Conservation (phyloP, 2,888 invertebrate genomes). For the Malthinus flaveolus region DNA sequence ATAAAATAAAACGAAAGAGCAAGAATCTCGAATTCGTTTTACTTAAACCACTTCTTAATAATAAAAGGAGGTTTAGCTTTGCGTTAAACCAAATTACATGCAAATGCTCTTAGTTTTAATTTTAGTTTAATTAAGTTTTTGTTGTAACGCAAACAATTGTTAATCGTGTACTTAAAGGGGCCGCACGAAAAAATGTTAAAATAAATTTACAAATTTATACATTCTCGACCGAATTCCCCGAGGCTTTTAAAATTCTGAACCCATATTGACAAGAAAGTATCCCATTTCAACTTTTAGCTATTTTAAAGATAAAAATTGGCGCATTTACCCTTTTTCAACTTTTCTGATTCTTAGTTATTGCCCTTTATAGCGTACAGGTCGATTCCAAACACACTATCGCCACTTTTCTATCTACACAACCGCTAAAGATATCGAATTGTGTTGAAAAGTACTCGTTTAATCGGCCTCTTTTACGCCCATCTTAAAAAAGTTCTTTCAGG, state of each 20-base stretch:
- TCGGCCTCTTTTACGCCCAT: too few species aligned
- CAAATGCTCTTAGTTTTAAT: slow-evolving; percentile 7
- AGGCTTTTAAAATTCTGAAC: slow-evolving; percentile 15
- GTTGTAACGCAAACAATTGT: too few species aligned
- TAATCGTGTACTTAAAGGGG: too few species aligned
- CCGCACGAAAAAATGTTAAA: too few species aligned
- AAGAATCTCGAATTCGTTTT: slow-evolving; percentile 1
- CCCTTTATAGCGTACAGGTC: too few species aligned
- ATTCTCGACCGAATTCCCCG: slow-evolving; percentile 6
- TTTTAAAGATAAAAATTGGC: slow-evolving; percentile 14
- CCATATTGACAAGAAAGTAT: slow-evolving; percentile 22
- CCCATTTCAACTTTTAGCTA: slow-evolving; percentile 14
- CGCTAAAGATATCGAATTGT: too few species aligned
- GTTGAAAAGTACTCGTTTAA: too few species aligned
- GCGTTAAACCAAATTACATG: slow-evolving; percentile 4
- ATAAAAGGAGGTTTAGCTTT: slow-evolving; percentile 5
- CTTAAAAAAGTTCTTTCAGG: too few species aligned
- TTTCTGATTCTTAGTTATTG: slow-evolving; percentile 10
- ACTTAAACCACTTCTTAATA: slow-evolving; percentile 6
- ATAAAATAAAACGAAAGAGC: slow-evolving; percentile 4
- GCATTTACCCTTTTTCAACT: slow-evolving; percentile 8
- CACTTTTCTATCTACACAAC: too few species aligned
- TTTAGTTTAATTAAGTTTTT: slow-evolving; percentile 1
- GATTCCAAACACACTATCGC: too few species aligned
- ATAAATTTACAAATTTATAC: background rate